These are phyloP conservation scores for Melinaea menophilus DNA, from an alignment of 2,888 invertebrate species.

Conservation along the genomic window DNA sequence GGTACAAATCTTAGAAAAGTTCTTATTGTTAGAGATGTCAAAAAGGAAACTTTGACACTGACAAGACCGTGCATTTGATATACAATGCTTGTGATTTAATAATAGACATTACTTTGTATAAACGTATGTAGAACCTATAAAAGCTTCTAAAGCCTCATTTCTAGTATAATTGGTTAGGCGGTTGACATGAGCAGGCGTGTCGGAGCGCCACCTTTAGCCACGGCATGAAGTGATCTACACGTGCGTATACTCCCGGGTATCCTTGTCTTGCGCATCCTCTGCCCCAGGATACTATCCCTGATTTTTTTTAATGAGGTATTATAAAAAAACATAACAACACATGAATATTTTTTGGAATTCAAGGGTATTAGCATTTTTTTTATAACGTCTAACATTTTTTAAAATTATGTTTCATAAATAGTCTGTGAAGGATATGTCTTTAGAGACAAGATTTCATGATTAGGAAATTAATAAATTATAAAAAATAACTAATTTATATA, in stretches of 20 bases:
- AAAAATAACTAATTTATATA: no score
- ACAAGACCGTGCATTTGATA: neutral
- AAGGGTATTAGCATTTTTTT: no score
- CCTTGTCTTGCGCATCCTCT: slow-evolving; percentile 84
- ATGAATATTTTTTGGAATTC: neutral
- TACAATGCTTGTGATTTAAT: neutral
- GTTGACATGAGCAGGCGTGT: slow-evolving; percentile 63
- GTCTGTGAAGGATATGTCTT: no score
- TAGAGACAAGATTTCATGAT: no score
- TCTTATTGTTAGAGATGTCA: no score
- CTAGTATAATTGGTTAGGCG: slow-evolving; percentile 43
- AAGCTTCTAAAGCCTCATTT: slow-evolving; percentile 23
- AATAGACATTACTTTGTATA: neutral
- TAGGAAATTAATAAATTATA: no score
- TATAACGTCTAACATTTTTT: no score
- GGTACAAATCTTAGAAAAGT: no score
- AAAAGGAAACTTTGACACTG: no score
- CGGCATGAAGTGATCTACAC: slow-evolving; percentile 64
- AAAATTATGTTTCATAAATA: no score
- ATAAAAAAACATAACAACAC: neutral
- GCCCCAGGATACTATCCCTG: slow-evolving; percentile 88
- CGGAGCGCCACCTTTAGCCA: slow-evolving; percentile 66
- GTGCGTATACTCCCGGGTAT: slow-evolving; percentile 69
- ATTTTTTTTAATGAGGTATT: slow-evolving; percentile 8
- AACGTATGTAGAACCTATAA: neutral